Evolutionary conservation across 2,797 vertebrate species (phyloP).

Genomic region (Gorsachius magnificus): DNA sequence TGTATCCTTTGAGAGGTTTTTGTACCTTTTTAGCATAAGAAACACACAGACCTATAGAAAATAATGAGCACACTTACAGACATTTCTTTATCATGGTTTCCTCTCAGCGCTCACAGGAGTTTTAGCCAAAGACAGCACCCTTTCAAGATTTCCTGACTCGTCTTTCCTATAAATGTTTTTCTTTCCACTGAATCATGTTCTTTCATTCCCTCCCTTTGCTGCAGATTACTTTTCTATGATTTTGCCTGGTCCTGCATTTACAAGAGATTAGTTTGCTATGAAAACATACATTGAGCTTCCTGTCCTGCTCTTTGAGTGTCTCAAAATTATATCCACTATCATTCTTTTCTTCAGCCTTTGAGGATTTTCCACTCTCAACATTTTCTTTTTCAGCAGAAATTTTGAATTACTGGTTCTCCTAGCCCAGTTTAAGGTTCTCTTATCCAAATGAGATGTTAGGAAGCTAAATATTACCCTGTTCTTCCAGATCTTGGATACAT

Average conservation of each 20-base stretch:
- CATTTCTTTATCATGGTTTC: background rate
- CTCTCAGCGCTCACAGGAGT: background rate
- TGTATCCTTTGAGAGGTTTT: background rate
- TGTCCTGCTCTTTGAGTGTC: background rate
- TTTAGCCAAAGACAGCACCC: constrained; percentile 26
- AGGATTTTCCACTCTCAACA: background rate
- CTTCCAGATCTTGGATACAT: background rate
- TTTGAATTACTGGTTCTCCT: background rate
- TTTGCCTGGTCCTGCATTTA: background rate
- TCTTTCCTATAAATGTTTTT: constrained; percentile 44
- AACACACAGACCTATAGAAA: background rate
- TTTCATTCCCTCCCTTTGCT: constrained; percentile 1
- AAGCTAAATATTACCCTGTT: background rate
- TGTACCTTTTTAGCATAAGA: background rate
- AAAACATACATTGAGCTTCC: constrained; percentile 34
- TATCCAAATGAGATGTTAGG: background rate
- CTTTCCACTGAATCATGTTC: constrained; percentile 32
- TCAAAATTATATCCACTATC: background rate
- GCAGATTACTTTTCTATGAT: constrained; percentile 1
- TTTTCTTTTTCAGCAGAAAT: background rate
- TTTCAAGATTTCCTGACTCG: constrained; percentile 20
- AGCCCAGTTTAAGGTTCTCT: background rate
- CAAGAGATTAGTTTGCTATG: constrained; percentile 26
- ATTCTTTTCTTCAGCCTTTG: background rate
- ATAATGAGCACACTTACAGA: background rate